phyloP scores from a whole-genome alignment of 37 sponge, comb jelly and placozoan genomes.

The Halichondria panicea region DNA sequence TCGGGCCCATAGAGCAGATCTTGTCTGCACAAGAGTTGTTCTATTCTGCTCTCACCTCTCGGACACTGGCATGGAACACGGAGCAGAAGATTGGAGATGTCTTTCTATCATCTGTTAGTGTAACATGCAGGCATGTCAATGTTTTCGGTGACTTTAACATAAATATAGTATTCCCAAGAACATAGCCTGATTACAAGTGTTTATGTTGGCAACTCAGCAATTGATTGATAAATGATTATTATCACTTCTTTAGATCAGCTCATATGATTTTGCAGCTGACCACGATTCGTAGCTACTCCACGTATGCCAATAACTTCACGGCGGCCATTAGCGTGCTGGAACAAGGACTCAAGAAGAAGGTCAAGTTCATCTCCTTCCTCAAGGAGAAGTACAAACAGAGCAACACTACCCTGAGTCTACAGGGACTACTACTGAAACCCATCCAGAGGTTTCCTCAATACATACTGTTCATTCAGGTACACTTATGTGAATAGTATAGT shows the following conservation, averaged over 20 bases:
- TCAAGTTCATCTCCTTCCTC: slow-evolving; percentile 60
- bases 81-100: slow-evolving; percentile 50
- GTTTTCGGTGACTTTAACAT: too few species aligned
- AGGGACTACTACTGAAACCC: slow-evolving; percentile 80
- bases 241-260: too few species aligned
- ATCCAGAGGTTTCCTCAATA: slow-evolving; percentile 87
- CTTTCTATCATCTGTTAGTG: slow-evolving; percentile 60
- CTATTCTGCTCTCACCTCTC: slow-evolving; percentile 51
- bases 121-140: too few species aligned
- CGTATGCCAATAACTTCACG: slow-evolving; percentile 77
- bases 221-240: too few species aligned
- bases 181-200: too few species aligned
- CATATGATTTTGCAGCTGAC: slow-evolving; percentile 34
- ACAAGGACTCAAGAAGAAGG: slow-evolving; percentile 59
- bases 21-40: slow-evolving; percentile 64
- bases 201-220: too few species aligned
- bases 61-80: slow-evolving; percentile 50
- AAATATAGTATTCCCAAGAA: too few species aligned
- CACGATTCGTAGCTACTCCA: slow-evolving; percentile 40
- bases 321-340: slow-evolving; percentile 56
- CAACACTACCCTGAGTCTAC: slow-evolving; percentile 58
- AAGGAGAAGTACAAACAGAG: slow-evolving; percentile 34
- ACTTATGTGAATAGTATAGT: too few species aligned
- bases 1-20: slow-evolving; percentile 58
- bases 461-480: slow-evolving; percentile 70